Evolutionary conservation across 2,888 invertebrate genomes (phyloP).

Genomic region (Tipula helvola): DNA sequence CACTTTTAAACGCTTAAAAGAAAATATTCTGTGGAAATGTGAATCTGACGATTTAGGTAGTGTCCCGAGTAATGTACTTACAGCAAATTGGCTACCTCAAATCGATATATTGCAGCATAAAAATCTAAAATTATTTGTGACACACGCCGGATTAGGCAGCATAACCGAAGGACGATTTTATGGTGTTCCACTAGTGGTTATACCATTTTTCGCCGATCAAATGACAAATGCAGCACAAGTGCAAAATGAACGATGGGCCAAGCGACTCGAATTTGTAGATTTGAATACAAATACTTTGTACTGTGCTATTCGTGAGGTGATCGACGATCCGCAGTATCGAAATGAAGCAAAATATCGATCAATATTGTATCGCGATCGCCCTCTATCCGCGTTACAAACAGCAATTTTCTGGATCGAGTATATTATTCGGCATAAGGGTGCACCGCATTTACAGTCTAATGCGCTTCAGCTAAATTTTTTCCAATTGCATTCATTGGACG

Average conservation of each 20-base stretch:
- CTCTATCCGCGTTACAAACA: conserved; percentile 35
- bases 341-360: conserved; percentile 30
- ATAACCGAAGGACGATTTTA: conserved; percentile 38
- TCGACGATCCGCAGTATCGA: not conserved
- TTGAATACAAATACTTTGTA: conserved; percentile 27
- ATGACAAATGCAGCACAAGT: conserved; percentile 37
- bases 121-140: conserved; percentile 36
- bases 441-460: conserved; percentile 34
- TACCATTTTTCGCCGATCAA: conserved; percentile 42
- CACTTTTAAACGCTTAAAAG: conserved; percentile 22
- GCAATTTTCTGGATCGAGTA: conserved; percentile 41
- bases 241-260: conserved; percentile 32
- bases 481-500: conserved; percentile 35
- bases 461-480: conserved; percentile 32
- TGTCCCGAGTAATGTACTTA: conserved; percentile 28
- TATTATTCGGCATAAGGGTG: conserved; percentile 37
- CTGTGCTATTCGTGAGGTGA: conserved; percentile 21
- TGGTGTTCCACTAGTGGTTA: conserved; percentile 39
- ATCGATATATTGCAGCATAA: conserved; percentile 37
- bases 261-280: conserved; percentile 26
- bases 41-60: conserved; percentile 26
- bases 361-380: conserved; percentile 35
- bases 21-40: conserved; percentile 37
- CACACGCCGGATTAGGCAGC: conserved; percentile 38
- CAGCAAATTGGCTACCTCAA: conserved; percentile 38